Base-by-base conservation (phyloP, 2,888 invertebrate genomes). In the Lasioglossum figueresi region DNA sequence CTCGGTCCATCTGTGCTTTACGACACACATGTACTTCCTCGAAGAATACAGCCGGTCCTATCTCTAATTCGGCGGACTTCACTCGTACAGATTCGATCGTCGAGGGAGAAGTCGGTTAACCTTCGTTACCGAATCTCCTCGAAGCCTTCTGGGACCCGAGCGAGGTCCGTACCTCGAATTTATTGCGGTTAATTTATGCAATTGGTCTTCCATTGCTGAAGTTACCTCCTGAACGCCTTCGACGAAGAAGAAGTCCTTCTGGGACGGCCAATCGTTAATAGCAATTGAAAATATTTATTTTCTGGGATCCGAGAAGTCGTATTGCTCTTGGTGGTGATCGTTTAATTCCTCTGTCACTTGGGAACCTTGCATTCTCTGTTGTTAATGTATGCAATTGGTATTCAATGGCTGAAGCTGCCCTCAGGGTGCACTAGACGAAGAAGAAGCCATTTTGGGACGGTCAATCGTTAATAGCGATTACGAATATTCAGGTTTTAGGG, bases 1-100 rank as follows among this genome's bases (percentile, higher is more conserved):
- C 91, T 92, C 90, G 89, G 87, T 80, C 91, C 93, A 93, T 91
- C 91, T 92, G 93, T 91, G 91, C 88, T 93, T 93, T 92, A 92
- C 92, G 91, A 88, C 88, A 88, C 85, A 73, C 82, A 73, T 76
- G 77, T 76, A 85, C 56, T 82, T 85, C 76, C 80, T 80, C 81
- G 72, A 82, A 87, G 80, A 77, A 87, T 82, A 88, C 83, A 74
- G 71, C 48, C 79, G 86, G 40, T 89, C 75, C 85, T 87, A 78
- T 83, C 85, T 80, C 75, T 80, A 79, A 83, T 89, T 88, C 81
- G 70, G 78, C 52, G 76, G 74, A 72, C 68, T 75, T 74, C 68
- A 5, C 23, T 70, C 75, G 66, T 43, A 19, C 70, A 12, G 34
- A 34, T 1, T 10, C n/a, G 40, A 31, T 63, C 72, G 56, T 40